These are phyloP conservation scores for Fratercula arctica DNA, from an alignment of 2,797 vertebrate species.

Conservation along the genomic window DNA sequence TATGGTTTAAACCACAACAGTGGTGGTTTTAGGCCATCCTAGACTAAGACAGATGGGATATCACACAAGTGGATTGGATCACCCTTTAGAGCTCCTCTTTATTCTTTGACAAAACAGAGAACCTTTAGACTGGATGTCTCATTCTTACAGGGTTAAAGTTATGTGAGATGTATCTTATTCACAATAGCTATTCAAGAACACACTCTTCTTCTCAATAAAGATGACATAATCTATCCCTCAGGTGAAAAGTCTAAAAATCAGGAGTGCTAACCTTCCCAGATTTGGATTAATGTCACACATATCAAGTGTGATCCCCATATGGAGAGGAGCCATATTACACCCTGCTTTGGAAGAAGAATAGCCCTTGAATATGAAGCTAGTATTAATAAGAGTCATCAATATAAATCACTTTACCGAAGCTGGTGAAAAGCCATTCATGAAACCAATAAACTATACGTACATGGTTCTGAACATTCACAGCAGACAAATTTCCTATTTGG, in stretches of 20 bases:
- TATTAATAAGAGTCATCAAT: constrained; percentile 13
- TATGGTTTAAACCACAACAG: neutral
- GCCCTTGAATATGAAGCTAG: neutral
- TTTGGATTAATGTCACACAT: neutral
- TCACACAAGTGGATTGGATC: neutral
- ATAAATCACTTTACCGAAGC: constrained; percentile 25
- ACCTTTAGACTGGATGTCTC: neutral
- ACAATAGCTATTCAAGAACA: neutral
- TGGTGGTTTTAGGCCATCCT: neutral
- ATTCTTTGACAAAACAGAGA: neutral
- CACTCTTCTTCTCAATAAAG: neutral
- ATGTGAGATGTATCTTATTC: neutral
- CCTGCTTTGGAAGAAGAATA: neutral
- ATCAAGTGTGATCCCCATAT: neutral
- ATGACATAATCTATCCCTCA: neutral
- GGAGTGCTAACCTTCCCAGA: neutral
- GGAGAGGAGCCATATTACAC: neutral
- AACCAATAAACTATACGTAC: neutral
- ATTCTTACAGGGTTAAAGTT: neutral
- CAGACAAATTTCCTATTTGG: neutral
- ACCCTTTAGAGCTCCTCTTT: neutral
- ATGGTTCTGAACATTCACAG: neutral
- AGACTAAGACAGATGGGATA: neutral
- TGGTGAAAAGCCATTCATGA: neutral
- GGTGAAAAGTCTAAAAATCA: constrained; percentile 10